phyloP scores from a whole-genome alignment of 92 coral and sea anemone species.

The Umimayanthus kanabou region DNA sequence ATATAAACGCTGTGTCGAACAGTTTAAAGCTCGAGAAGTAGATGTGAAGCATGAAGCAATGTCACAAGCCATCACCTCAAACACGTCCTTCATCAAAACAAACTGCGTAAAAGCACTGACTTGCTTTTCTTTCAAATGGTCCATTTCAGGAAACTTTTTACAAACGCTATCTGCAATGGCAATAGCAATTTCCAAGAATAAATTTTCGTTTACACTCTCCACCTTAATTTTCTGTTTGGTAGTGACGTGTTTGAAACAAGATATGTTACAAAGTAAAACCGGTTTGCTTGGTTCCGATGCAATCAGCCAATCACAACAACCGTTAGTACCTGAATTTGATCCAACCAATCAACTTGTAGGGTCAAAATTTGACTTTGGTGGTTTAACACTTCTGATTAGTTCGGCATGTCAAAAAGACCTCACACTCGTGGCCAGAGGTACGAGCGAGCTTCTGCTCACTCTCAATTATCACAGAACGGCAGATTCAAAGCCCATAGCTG shows the following conservation, averaged over 20 bases:
- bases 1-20: too few species aligned
- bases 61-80: too few species aligned
- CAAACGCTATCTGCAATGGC: conserved; percentile 18
- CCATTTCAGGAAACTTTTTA: conserved; percentile 45
- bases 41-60: too few species aligned
- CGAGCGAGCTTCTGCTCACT: too few species aligned
- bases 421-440: too few species aligned
- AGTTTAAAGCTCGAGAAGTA: too few species aligned
- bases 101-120: conserved; percentile 34
- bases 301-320: conserved; percentile 4
- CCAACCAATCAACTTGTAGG: conserved; percentile 32
- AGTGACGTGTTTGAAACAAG: conserved; percentile 2
- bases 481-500: too few species aligned
- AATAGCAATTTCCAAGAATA: conserved; percentile 19
- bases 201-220: background rate
- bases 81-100: conserved; percentile 51
- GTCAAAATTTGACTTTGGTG: conserved; percentile 22
- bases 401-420: conserved; percentile 21
- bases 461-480: too few species aligned
- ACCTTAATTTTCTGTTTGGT: background rate
- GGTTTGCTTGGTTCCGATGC: background rate
- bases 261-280: background rate
- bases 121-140: conserved; percentile 32
- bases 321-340: background rate
- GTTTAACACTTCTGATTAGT: conserved; percentile 9